Base-by-base conservation (phyloP, 2,113 vertebrate genomes). In the Aramus guarauna region DNA sequence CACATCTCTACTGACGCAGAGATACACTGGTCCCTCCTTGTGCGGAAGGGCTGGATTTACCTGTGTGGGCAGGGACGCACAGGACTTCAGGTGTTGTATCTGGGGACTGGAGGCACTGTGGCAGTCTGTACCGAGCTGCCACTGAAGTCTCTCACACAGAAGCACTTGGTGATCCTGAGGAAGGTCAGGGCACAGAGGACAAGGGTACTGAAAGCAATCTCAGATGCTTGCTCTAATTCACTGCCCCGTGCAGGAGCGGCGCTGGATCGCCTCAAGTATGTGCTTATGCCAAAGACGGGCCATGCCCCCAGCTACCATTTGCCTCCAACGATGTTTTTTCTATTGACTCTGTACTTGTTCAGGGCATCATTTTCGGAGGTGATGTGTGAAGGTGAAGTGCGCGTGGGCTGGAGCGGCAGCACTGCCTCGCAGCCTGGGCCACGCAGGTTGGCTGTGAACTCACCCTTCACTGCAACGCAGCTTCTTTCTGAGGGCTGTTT, bases 251-350 rank as follows among this genome's bases (percentile, higher is more conserved):
- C 58, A 37, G 62, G 52, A 45, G 1, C 3, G 5, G 36, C 36
- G 23, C 53, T 63, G 78, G 69, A 12, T 64, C 81, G 12, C 16
- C 52, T 36, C 14, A 1, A 4, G 30, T 6, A 19, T 9, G 27
- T 60, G 41, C 34, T 59, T 21, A 0, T 50, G 52, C 37, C 73
- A 67, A 47, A 85, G 37, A 2, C 2, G 37, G 66, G 12, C 27
- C 20, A 1, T 23, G 48, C 3, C 39, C 39, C 15, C 43, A 30
- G 73, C 24, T 39, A 2, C 36, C 59, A 3, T 21, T 47, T 1
- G 0, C 64, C 41, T 58, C 20, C 6, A 0, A 1, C 1, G 3
- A 9, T 22, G 52, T 56, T 67, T 63, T 39, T 56, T 36, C 36
- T 77, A 0, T 19, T 16, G 66, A 23, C 48, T 59, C 53, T 52